phyloP scores from a whole-genome alignment of 1,140 invertebrate genomes.

The Drosophila bipectinata region DNA sequence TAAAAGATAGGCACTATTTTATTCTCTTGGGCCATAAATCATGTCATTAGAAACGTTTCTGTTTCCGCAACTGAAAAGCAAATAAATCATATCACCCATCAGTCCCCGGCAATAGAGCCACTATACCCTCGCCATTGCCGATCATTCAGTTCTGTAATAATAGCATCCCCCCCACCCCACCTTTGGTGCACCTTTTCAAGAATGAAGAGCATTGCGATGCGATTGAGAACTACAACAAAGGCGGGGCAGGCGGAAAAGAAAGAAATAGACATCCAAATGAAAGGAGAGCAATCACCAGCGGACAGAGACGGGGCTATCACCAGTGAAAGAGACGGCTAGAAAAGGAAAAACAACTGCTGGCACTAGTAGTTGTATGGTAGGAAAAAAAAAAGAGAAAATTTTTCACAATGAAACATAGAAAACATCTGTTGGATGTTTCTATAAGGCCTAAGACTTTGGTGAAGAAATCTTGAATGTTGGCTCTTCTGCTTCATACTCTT shows the following conservation, averaged over 20 bases:
- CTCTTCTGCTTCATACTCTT: no score
- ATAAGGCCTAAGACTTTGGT: conserved; percentile 17
- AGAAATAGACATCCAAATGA: conserved; percentile 49
- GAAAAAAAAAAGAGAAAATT: conserved; percentile 52
- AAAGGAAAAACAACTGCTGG: conserved; percentile 17
- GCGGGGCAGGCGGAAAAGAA: conserved; percentile 26
- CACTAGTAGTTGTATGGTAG: no score
- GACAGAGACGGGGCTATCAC: conserved; percentile 4
- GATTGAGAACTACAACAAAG: conserved; percentile 46
- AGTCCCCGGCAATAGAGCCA: conserved; percentile 39
- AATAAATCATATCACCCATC: conserved; percentile 33
- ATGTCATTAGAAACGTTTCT: conserved; percentile 11
- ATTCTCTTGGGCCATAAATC: no score
- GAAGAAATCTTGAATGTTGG: conserved; percentile 8
- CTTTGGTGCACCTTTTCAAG: conserved; percentile 39
- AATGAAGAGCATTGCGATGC: conserved; percentile 45
- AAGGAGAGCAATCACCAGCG: conserved; percentile 46
- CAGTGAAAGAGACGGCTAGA: conserved; percentile 5
- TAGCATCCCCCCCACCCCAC: neutral
- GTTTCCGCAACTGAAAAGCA: neutral
- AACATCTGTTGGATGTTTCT: conserved; percentile 73
- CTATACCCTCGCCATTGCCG: no score
- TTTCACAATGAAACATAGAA: conserved; percentile 62
- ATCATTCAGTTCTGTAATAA: conserved; percentile 36
- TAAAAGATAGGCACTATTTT: no score